Conservation (phyloP, 2,113 vertebrate genomes). For the Monopterus albus region DNA sequence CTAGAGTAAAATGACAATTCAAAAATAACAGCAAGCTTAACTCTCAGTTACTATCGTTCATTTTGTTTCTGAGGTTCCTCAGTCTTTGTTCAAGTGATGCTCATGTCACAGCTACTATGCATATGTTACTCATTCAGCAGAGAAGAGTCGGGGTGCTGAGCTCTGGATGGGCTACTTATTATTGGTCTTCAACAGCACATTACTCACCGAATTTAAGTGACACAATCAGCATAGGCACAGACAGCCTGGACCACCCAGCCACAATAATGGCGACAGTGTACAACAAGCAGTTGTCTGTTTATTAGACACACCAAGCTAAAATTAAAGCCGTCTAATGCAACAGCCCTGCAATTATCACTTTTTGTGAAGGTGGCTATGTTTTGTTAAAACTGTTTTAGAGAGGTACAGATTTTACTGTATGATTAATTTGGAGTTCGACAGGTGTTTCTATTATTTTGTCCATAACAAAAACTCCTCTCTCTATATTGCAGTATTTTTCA, state of each 20-base stretch:
- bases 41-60: neutral
- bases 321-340: no score
- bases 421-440: no score
- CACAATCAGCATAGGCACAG: slow-evolving; percentile 1
- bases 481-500: no score
- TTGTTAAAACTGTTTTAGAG: no score
- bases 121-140: slow-evolving; percentile 7
- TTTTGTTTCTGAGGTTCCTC: slow-evolving; percentile 3
- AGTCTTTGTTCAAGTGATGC: slow-evolving; percentile 5
- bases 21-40: slow-evolving; percentile 6
- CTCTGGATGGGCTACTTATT: slow-evolving; percentile 14
- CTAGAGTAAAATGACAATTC: neutral
- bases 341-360: no score
- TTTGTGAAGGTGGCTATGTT: no score
- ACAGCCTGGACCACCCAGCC: neutral
- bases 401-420: no score
- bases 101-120: slow-evolving; percentile 9
- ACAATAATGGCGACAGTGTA: neutral
- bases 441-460: no score
- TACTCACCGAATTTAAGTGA: neutral
- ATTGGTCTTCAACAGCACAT: slow-evolving; percentile 22
- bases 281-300: no score
- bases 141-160: neutral
- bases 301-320: no score
- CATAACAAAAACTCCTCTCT: no score